Evolutionary conservation across 2,113 vertebrate species (phyloP).

Genomic region (Sander lucioperca): DNA sequence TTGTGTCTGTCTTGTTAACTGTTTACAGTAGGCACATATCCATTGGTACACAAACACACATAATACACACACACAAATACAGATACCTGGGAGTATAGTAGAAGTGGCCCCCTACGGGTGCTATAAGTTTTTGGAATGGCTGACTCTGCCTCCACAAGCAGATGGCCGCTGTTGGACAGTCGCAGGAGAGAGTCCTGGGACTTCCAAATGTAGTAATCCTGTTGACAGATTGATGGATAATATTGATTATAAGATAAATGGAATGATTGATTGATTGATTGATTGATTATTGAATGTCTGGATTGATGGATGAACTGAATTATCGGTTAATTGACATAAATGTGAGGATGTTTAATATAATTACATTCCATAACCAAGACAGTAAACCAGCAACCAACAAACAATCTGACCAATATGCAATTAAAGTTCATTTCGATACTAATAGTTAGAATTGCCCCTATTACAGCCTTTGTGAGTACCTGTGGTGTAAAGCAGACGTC

Average conservation of each 20-base stretch:
- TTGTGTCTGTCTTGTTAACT: neutral
- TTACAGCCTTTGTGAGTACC: slow-evolving; percentile 51
- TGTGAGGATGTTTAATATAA: neutral
- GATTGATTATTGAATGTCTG: no score
- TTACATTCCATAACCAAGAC: neutral
- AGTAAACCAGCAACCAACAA: neutral
- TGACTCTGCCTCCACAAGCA: slow-evolving; percentile 58
- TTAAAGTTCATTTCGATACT: neutral
- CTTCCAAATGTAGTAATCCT: slow-evolving; percentile 90
- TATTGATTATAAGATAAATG: slow-evolving; percentile 7
- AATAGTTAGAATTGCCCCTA: neutral
- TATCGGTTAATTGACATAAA: neutral
- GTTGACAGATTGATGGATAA: neutral
- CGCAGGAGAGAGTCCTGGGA: slow-evolving; percentile 73
- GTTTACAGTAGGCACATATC: neutral
- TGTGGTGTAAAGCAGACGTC: slow-evolving; percentile 87
- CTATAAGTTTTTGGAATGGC: slow-evolving; percentile 87
- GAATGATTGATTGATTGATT: neutral
- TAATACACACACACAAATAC: neutral
- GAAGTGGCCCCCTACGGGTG: slow-evolving; percentile 82
- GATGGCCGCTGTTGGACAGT: slow-evolving; percentile 68
- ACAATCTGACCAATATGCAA: neutral
- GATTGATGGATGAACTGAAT: no score
- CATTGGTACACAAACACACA: no score
- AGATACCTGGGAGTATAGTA: slow-evolving; percentile 83